Base-by-base conservation (phyloP, 37 sponge, comb jelly and placozoan species). In the Spongilla lacustris region DNA sequence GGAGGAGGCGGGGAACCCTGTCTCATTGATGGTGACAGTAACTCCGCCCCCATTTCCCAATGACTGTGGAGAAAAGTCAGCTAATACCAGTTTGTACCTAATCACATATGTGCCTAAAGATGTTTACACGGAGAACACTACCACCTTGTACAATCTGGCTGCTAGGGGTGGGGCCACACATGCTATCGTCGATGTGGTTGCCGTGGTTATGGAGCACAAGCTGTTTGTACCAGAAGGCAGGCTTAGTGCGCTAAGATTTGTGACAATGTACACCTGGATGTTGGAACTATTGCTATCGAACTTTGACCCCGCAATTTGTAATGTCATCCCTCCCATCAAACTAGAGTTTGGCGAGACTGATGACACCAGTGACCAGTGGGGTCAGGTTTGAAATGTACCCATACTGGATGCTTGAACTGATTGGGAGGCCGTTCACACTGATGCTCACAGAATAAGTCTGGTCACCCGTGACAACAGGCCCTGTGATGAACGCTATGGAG, bases 1-100 rank as follows among this genome's bases (percentile, higher is more conserved):
- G 22, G 21, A 22, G 4, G 68, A 24, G 9, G 37, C 68, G 66
- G 86, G 86, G 48, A 96, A 93, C 30, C 92, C 92, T 35, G n/a
- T 48, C 17, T 94, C 96, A 85, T 2, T 58, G 22, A 96, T 75
- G 2, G 85, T 83, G 29, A 96, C 33, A 11, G 19, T 34, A 2
- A 93, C 36, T 0, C 94, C 94, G 22, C 96, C 96, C 27, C 90
- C 96, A 84, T 81, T 78, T 25, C 96, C 96, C 58, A 74, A 69
- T 12, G 69, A 24, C 10, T 24, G 13, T 10, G 96, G 96, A 1
- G 89, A 38, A 28, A 93, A 88, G 33, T 28, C 33, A 2, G 33
- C 50, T 21, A 96, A 66, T 19, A 32, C n/a, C 6, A 87, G 77
- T 24, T 35, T 66, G 73, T 88, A 89, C 0, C 25, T 17, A 13